A percentile compares a stretch with the other conserved stretches of the same genome.
These are phyloP conservation scores for Phaethornis superciliosus DNA, from an alignment of 2,113 vertebrate genomes.

Conservation along the genomic window DNA sequence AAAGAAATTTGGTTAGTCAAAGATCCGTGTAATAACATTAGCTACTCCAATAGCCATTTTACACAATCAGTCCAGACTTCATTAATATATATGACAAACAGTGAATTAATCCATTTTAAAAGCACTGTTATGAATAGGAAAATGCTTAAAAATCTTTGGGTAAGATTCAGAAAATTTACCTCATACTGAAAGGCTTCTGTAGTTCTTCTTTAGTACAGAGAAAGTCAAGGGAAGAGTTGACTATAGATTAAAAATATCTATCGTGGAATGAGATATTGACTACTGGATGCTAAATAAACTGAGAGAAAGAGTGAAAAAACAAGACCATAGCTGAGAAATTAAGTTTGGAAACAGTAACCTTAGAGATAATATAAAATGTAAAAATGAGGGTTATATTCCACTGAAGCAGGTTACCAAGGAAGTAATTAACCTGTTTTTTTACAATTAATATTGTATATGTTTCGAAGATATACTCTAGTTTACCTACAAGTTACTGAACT, in stretches of 20 bases:
- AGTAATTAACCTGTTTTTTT: neutral
- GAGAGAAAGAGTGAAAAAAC: neutral
- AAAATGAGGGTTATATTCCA: neutral
- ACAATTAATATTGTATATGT: neutral
- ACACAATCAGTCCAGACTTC: neutral
- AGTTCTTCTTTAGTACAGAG: neutral
- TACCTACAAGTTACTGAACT: neutral
- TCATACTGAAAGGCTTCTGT: neutral
- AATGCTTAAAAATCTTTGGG: neutral
- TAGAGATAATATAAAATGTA: neutral
- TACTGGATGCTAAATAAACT: neutral
- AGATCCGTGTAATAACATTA: neutral
- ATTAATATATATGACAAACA: neutral
- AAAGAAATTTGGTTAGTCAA: neutral
- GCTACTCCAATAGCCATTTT: neutral
- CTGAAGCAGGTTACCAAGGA: neutral
- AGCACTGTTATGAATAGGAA: neutral
- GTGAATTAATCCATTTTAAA: neutral
- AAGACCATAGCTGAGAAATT: neutral
- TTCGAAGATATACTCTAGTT: neutral
- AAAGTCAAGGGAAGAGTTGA: neutral
- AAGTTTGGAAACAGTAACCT: neutral
- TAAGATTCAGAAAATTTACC: neutral
- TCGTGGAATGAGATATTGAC: neutral
- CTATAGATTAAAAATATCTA: neutral